Base-by-base conservation (phyloP, 2,888 invertebrate genomes). In the Aethes cnicana region DNA sequence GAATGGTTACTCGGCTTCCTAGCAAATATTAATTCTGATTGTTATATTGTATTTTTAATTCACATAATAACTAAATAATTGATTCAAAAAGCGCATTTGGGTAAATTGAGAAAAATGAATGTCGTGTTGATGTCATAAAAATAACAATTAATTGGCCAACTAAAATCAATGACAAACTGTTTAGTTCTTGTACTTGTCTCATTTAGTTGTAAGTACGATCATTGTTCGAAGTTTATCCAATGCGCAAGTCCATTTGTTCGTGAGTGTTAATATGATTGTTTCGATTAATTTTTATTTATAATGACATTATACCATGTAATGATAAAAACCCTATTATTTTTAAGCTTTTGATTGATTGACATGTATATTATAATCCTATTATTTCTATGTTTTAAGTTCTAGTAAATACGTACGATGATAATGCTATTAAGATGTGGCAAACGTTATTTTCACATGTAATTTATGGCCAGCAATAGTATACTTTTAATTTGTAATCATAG, bases 391-490 rank as follows among this genome's bases (percentile, higher is more conserved):
- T 23, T 36, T 21, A 36, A 43, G 35, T 41, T 25, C 17, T 17
- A 33, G 18, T 35, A 20, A 42, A 14, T 50, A 33, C 16, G 21
- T 39, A 25, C n/a, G 23, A 28, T 43, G 21, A 20, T 41, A 47
- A 36, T 47, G 26, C 41, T 35, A 56, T 55, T 62, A 55, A 53
- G 32, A 47, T 49, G 47, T 55, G 55, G 58, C 50, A 52, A 23
- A 48, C 43, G 39, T 56, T 44, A 54, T 49, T 12, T n/a, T 49
- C 48, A 57, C 62, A 61, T 68, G 63, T 74, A 64, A 70, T 66
- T 66, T 63, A 79, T 70, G 80, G 80, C 81, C 78, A 81, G 81
- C 77, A 77, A 57, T 68, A 67, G 70, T 72, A 68, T 69, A 67
- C 58, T 58, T 68, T 64, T 63, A 68, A 66, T 62, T 62, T 56